Evolutionary conservation across 1,140 invertebrate genomes (phyloP).

Genomic region (Tigriopus japonicus): DNA sequence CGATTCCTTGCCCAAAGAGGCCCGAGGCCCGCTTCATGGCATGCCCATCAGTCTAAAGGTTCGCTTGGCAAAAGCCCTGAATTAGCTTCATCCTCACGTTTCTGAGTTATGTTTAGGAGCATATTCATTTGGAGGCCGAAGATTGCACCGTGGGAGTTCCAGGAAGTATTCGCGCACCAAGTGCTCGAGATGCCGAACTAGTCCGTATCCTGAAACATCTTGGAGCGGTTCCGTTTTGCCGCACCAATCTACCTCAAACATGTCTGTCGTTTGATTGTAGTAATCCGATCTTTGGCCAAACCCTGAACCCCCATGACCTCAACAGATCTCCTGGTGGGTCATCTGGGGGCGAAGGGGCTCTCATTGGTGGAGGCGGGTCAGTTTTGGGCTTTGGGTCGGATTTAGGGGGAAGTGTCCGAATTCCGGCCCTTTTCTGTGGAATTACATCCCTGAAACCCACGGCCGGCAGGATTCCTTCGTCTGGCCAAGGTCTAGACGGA

Average conservation of each 20-base stretch:
- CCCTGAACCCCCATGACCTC: slow-evolving; percentile 72
- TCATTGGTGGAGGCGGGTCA: slow-evolving; percentile 51
- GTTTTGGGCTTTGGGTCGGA: slow-evolving; percentile 81
- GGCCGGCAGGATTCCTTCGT: slow-evolving; percentile 16
- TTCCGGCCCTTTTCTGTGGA: slow-evolving; percentile 67
- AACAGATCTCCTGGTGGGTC: slow-evolving; percentile 64
- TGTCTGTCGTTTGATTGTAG: slow-evolving; percentile 20
- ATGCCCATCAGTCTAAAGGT: not conserved
- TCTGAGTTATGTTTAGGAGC: not conserved
- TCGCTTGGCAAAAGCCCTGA: too few species aligned
- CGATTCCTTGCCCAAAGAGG: not conserved
- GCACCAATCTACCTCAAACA: slow-evolving; percentile 30
- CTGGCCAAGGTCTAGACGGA: not conserved
- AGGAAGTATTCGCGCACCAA: not conserved
- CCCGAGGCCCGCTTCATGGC: not conserved
- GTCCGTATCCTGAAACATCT: slow-evolving; percentile 17
- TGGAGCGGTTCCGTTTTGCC: slow-evolving; percentile 29
- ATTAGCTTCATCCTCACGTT: not conserved
- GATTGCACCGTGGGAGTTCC: not conserved
- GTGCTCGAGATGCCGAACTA: not conserved
- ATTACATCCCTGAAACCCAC: slow-evolving; percentile 64
- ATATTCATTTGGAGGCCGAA: not conserved
- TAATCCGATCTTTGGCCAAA: slow-evolving; percentile 34
- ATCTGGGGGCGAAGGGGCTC: slow-evolving; percentile 44
- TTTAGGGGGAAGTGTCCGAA: slow-evolving; percentile 56